Conservation (phyloP, 2,113 vertebrate species). For the Tyrannus savana region DNA sequence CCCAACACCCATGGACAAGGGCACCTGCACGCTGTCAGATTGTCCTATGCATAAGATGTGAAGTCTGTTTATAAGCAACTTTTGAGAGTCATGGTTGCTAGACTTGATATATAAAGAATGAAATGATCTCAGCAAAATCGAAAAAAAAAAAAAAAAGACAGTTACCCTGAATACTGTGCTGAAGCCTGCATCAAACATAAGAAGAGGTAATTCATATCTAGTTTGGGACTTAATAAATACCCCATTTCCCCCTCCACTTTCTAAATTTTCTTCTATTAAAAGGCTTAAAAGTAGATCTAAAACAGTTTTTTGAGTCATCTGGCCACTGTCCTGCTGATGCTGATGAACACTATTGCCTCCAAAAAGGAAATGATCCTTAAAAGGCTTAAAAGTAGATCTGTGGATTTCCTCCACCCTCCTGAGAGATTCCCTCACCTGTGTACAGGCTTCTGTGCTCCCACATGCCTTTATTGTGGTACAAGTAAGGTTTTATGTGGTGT, state of each 20-base stretch:
- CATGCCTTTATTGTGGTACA: background rate
- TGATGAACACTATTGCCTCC: background rate
- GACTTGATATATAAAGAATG: background rate
- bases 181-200: background rate
- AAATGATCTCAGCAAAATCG: background rate
- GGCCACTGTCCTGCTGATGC: background rate
- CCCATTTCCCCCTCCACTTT: background rate
- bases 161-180: background rate
- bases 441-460: background rate
- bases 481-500: background rate
- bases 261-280: background rate
- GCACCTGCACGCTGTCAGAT: background rate
- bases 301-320: background rate
- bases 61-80: background rate
- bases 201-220: background rate
- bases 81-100: background rate
- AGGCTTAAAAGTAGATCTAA: too few species aligned
- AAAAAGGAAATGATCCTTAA: background rate
- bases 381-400: background rate
- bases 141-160: background rate
- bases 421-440: background rate
- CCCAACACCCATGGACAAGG: constrained; percentile 1
- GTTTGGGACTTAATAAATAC: background rate
- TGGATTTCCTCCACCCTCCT: background rate
- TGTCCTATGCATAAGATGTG: background rate